phyloP scores from a whole-genome alignment of 2,888 invertebrate species.

The Coecobrya sp. region DNA sequence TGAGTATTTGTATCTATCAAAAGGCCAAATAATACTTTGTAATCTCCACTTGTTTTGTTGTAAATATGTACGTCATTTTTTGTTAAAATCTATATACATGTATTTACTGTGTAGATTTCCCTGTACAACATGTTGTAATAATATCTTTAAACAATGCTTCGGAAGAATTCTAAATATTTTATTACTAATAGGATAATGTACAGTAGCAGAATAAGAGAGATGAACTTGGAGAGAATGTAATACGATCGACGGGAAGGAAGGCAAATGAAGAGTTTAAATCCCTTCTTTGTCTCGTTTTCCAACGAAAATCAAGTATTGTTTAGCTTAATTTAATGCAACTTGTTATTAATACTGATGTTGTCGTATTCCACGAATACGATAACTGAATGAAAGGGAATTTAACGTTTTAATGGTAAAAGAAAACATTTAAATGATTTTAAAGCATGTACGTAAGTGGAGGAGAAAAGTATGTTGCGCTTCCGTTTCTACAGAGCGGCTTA shows the following conservation, averaged over 20 bases:
- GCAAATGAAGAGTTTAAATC: background rate
- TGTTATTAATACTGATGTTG: too few species aligned
- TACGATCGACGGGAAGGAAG: too few species aligned
- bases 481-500: background rate
- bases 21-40: conserved; percentile 39
- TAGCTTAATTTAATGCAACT: background rate
- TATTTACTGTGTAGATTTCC: conserved; percentile 75
- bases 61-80: background rate
- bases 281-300: background rate
- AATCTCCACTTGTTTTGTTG: background rate
- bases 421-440: background rate
- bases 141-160: background rate
- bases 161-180: too few species aligned
- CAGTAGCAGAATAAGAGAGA: too few species aligned
- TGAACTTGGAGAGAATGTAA: too few species aligned
- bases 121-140: conserved; percentile 68
- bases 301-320: background rate
- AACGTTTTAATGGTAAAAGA: background rate
- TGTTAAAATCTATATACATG: background rate
- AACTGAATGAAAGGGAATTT: background rate
- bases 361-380: too few species aligned
- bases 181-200: too few species aligned
- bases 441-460: background rate
- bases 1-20: too few species aligned
- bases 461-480: background rate